Conservation (phyloP, 2,113 vertebrate genomes). For the Mionectes macconnelli region DNA sequence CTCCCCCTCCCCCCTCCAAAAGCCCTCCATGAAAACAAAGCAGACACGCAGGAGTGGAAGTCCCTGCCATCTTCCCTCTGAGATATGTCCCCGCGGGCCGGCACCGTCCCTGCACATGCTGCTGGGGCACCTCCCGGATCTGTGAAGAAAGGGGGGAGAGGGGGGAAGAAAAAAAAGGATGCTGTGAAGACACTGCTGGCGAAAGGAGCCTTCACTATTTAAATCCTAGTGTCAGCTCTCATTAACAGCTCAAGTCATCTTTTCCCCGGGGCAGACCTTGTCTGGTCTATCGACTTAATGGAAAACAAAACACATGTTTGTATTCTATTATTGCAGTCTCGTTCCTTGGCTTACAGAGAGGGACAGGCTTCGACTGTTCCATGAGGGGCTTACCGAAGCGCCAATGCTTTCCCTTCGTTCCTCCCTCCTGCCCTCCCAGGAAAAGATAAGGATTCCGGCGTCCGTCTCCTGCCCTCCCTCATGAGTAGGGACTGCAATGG, state of each 20-base stretch:
- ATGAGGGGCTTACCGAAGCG: not conserved
- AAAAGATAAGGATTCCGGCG: not conserved
- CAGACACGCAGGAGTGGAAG: not conserved
- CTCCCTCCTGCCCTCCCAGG: not conserved
- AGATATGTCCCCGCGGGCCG: not conserved
- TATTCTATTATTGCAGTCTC: not conserved
- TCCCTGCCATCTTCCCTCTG: not conserved
- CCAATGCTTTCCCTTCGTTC: not conserved
- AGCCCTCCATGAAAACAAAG: not conserved
- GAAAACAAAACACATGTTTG: conserved; percentile 10
- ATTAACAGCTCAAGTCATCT: conserved; percentile 35
- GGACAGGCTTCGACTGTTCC: not conserved
- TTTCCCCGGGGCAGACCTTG: conserved; percentile 2
- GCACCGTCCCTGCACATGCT: too few species aligned
- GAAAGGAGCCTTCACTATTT: not conserved
- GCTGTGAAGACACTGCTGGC: not conserved
- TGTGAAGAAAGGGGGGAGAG: not conserved
- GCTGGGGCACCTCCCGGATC: not conserved
- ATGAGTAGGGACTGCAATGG: not conserved
- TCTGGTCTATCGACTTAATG: conserved; percentile 45
- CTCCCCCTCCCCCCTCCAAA: accelerated
- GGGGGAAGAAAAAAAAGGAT: not conserved
- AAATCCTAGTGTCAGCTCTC: conserved; percentile 37
- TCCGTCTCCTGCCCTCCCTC: not conserved
- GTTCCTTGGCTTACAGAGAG: not conserved